Evolutionary conservation across 2,113 vertebrate genomes (phyloP), one percentile per base, ranked within the genome.

Genomic region (Pterophyllum scalare): DNA sequence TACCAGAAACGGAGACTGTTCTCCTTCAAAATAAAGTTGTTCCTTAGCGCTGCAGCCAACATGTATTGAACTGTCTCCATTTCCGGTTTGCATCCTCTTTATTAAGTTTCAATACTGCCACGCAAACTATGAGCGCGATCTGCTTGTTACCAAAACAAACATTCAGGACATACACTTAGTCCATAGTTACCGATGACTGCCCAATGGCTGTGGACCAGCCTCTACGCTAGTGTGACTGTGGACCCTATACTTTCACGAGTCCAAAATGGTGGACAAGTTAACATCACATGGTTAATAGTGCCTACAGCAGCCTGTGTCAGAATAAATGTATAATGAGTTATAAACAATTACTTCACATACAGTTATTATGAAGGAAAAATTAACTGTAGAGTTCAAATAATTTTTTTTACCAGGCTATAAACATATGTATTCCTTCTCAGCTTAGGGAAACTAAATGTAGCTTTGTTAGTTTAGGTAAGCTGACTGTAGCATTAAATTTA

Each of bases 101-200:
- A 31, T 70, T 43, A 28, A 1, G 3, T 52, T 70, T 52, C 65
- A 31, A 26, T 31, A 13, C 65, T 17, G 17, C 65, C 43, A 70
- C 12, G 43, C 24, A 28, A 52, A 52, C 24, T 70, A 49, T 28
- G 1, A 14, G 40, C 11, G 15, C 19, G 14, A 43, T 70, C 17
- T 70, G 43, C 24, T 28, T 52, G 24, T 24, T 28, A 26, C 31
- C 20, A 61, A 61, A 61, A 10, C 31, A 70, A 49, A 20, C 17
- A 12, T 15, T 70, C 2, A 2, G 46, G 65, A 49, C 28, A 20
- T 70, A 31, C 43, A 20, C 15, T 28, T 31, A 28, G 10, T 0
- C 22, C 24, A 19, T 52, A 70, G 43, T 49, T 20, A 19, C 65
- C 4, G 12, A 17, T 70, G 65, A 43, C 20, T 70, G 24, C 10